phyloP scores from a whole-genome alignment of 2,113 vertebrate species.

The Copsychus sechellarum region DNA sequence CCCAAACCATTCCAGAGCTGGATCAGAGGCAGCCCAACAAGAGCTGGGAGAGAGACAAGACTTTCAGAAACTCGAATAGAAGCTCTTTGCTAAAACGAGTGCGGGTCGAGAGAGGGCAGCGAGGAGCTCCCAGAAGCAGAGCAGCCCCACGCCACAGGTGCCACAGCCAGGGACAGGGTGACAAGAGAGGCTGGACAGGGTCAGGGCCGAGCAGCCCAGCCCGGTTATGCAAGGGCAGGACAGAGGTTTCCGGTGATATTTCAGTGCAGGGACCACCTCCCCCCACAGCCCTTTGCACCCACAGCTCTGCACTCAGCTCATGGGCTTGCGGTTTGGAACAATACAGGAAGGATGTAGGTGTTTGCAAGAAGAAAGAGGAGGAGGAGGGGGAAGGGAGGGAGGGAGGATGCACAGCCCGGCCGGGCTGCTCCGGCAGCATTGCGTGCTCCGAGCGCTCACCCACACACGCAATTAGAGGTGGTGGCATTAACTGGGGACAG shows the following conservation, averaged over 20 bases:
- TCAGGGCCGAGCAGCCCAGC: neutral
- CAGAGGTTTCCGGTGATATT: conserved; percentile 17
- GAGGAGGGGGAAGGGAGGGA: neutral
- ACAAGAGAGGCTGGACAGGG: neutral
- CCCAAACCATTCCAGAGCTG: neutral
- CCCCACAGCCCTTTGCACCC: conserved; percentile 8
- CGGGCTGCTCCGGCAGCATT: neutral
- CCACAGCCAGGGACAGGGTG: rapidly evolving
- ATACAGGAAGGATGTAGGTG: conserved; percentile 86
- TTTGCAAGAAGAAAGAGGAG: conserved; percentile 73
- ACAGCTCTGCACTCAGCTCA: conserved; percentile 8
- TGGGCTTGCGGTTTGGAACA: conserved; percentile 70
- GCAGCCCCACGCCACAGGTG: neutral
- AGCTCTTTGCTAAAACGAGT: neutral
- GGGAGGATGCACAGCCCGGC: neutral
- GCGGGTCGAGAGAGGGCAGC: rapidly evolving
- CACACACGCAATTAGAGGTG: neutral
- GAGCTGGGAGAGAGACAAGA: neutral
- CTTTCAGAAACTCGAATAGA: neutral
- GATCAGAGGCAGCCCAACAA: neutral
- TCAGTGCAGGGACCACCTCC: conserved; percentile 10
- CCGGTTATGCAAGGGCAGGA: conserved; percentile 18
- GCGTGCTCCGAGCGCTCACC: neutral
- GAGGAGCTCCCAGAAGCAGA: neutral
- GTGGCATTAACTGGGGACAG: neutral